Evolutionary conservation across 2,113 vertebrate species (phyloP).

Genomic region (Kryptolebias marmoratus): DNA sequence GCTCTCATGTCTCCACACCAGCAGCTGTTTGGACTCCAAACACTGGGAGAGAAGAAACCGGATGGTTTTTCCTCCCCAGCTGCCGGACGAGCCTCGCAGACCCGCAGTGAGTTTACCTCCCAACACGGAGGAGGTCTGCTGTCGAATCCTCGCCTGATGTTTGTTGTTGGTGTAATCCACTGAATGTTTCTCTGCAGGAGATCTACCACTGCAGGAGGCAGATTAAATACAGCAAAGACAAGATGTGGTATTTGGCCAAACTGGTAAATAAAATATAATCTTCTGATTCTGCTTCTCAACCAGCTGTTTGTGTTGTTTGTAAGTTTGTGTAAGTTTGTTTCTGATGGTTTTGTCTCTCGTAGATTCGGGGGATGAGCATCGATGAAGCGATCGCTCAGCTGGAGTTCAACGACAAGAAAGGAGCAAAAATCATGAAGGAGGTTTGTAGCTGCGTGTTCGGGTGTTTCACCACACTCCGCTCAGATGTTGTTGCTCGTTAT

Average conservation of each 20-base stretch:
- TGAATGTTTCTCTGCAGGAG: slow-evolving; percentile 79
- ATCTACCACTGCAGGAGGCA: slow-evolving; percentile 90
- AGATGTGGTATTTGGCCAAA: slow-evolving; percentile 99
- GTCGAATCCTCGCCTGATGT: background rate
- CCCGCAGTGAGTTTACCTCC: slow-evolving; percentile 86
- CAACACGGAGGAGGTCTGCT: background rate
- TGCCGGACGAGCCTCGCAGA: slow-evolving; percentile 86
- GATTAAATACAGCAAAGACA: slow-evolving; percentile 97
- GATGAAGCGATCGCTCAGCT: slow-evolving; percentile 92
- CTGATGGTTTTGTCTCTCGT: background rate
- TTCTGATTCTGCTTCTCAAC: background rate
- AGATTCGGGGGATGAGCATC: slow-evolving; percentile 94
- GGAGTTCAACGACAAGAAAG: slow-evolving; percentile 96
- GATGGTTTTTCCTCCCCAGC: slow-evolving; percentile 87
- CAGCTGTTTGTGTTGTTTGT: background rate
- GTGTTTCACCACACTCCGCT: too few relatives aligned
- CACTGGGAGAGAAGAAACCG: slow-evolving; percentile 91
- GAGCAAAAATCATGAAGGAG: slow-evolving; percentile 92
- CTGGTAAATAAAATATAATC: slow-evolving; percentile 75
- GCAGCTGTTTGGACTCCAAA: slow-evolving; percentile 63
- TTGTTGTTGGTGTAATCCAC: background rate
- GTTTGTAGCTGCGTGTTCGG: slow-evolving; percentile 68
- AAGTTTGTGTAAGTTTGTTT: background rate
- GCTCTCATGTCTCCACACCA: slow-evolving; percentile 83
- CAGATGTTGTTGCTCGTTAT: background rate